Evolutionary conservation across 1,140 invertebrate species (phyloP), one percentile per base, ranked within the genome.

Genomic region (Pseudomyrmex gracilis): DNA sequence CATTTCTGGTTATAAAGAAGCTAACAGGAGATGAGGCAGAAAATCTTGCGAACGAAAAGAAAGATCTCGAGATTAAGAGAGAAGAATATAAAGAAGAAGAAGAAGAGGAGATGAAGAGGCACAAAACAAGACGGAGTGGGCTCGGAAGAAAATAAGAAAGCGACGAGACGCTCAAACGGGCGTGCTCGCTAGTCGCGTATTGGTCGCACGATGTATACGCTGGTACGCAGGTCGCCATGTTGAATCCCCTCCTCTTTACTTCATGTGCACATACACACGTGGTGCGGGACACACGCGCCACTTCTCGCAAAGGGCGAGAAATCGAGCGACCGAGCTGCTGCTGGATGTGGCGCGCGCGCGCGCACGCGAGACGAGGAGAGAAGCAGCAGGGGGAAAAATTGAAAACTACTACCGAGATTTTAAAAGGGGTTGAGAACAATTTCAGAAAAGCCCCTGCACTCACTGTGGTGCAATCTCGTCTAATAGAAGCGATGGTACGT

Each of bases 201-300:
- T 93, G 93, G 93, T 92, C 34, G 89, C 90, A 90, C 63, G 78
- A 78, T 82, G 82, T 87, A 70, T 84, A 84, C 90, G 88, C 88
- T 92, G 89, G 93, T 92, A 91, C 89, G 92, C 85, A 92, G 34
- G 92, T 92, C 93, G 93, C 93, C 93, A 93, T 93, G 92, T 92
- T 93, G 92, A 90, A 89, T 89, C 91, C 86, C 92, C 92, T 92
- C 92, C 82, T 92, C 87, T 83, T 85, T 83, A 64, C 63, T 82
- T 82, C 87, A 88, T 76, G 88, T 89, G 85, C 89, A 92, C 92
- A 88, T 92, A 92, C 92, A 91, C 90, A 91, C 88, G 90, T 92
- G 90, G 86, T 63, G 58, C 57, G 68, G 84, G 5, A 82, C 73
- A 83, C 83, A 67, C 85, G 83, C 67, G 63, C 66, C 57, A 66